Percentiles rank a stretch among this genome's conserved stretches.
Conservation (phyloP, 2,888 invertebrate genomes). For the Polymixis flavicincta region DNA sequence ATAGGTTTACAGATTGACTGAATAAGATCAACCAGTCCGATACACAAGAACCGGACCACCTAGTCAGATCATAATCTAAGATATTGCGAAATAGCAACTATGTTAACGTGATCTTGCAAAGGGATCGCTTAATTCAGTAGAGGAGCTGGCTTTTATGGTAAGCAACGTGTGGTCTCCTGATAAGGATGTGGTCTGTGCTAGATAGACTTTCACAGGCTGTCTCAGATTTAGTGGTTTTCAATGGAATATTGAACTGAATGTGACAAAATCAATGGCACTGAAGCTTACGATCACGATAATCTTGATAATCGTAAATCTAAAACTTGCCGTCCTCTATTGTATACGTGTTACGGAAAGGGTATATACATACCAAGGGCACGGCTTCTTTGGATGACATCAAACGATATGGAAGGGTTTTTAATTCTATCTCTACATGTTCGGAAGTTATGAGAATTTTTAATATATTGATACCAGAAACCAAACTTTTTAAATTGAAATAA, state of each 20-base stretch:
- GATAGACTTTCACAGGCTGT: neutral
- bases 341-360: too few species aligned
- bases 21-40: constrained; percentile 60
- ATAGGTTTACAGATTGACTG: constrained; percentile 57
- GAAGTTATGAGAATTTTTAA: too few species aligned
- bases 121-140: constrained; percentile 54
- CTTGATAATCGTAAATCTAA: neutral
- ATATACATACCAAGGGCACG: too few species aligned
- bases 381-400: too few species aligned
- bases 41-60: constrained; percentile 60
- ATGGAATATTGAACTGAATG: neutral
- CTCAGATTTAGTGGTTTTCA: neutral
- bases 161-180: constrained; percentile 38
- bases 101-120: constrained; percentile 56
- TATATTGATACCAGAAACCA: too few species aligned
- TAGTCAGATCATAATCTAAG: constrained; percentile 62
- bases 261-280: neutral
- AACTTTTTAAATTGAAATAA: too few species aligned
- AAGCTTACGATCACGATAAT: neutral
- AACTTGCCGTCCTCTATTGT: neutral
- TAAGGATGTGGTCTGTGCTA: constrained; percentile 15
- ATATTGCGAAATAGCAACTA: constrained; percentile 59
- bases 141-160: constrained; percentile 38
- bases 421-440: too few species aligned
- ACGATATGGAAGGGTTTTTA: too few species aligned